A percentile compares a stretch with the other conserved stretches of the same genome.
phyloP scores from a whole-genome alignment of 2,797 vertebrate genomes.

The Erethizon dorsatum region DNA sequence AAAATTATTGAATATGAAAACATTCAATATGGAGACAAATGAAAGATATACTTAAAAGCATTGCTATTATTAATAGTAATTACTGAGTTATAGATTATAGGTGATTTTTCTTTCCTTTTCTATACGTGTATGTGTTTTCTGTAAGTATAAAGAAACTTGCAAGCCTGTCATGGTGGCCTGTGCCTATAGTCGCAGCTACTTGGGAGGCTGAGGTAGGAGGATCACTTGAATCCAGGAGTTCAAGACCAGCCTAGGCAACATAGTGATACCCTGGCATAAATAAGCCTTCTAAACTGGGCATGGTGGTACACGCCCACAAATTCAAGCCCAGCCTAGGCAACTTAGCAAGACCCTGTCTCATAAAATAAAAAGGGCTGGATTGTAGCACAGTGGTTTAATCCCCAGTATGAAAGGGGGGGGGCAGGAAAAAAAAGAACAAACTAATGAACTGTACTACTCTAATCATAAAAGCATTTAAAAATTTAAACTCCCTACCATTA shows the following conservation, averaged over 20 bases:
- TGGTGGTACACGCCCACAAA: not conserved
- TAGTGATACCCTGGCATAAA: not conserved
- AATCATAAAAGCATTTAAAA: not conserved
- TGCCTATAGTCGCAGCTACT: not conserved
- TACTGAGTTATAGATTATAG: constrained; percentile 52
- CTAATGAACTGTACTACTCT: not conserved
- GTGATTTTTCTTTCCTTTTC: constrained; percentile 46
- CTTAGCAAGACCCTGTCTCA: not conserved
- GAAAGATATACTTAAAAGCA: constrained; percentile 40
- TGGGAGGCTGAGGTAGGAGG: not conserved
- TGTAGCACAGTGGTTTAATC: not conserved
- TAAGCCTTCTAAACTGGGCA: not conserved
- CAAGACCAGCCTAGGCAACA: not conserved
- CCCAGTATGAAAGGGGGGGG: not conserved
- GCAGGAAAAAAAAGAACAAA: not conserved
- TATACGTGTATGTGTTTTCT: constrained; percentile 50
- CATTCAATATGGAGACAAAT: constrained; percentile 46
- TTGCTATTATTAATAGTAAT: constrained; percentile 54
- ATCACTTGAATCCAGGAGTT: not conserved
- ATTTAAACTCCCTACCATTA: constrained; percentile 14
- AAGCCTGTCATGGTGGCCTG: not conserved
- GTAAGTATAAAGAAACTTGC: not conserved
- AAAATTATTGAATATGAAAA: constrained; percentile 27
- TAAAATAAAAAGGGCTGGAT: not conserved
- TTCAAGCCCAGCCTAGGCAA: not conserved